Percentiles rank a stretch among this genome's conserved stretches.
phyloP scores from a whole-genome alignment of 2,888 invertebrate species.

The Cryptocheilus praepositus region DNA sequence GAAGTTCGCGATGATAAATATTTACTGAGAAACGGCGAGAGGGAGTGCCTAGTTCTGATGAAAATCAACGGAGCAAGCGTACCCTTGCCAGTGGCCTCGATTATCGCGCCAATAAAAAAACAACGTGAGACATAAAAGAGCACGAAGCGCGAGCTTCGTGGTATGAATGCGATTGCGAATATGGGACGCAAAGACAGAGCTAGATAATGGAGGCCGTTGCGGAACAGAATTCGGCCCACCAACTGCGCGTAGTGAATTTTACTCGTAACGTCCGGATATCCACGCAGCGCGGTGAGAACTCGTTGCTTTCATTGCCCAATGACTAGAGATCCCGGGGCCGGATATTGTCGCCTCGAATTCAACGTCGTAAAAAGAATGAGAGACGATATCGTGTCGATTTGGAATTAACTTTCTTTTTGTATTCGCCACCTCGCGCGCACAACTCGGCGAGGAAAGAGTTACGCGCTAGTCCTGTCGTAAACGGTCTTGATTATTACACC shows the following conservation, averaged over 20 bases:
- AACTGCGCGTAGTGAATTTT: constrained; percentile 14
- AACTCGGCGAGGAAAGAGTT: constrained; percentile 7
- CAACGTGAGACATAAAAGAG: too few relatives aligned
- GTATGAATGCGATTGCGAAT: constrained; percentile 24
- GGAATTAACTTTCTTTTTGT: constrained; percentile 16
- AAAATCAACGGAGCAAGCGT: not conserved
- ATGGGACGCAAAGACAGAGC: constrained; percentile 27
- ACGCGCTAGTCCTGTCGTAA: too few relatives aligned
- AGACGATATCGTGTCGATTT: constrained; percentile 43
- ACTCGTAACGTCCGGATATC: constrained; percentile 24
- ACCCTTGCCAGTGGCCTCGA: constrained; percentile 13
- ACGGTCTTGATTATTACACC: too few relatives aligned
- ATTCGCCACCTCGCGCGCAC: not conserved
- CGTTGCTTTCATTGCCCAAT: constrained; percentile 20
- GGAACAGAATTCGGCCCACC: constrained; percentile 49
- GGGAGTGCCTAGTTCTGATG: not conserved
- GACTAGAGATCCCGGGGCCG: constrained; percentile 19
- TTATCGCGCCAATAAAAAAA: constrained; percentile 9
- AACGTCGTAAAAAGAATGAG: constrained; percentile 29
- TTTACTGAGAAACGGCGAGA: too few relatives aligned
- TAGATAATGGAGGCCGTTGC: constrained; percentile 38
- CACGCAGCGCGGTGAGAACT: constrained; percentile 6
- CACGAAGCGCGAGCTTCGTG: not conserved
- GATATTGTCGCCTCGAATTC: constrained; percentile 16
- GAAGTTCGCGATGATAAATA: too few relatives aligned